phyloP scores from a whole-genome alignment of 2,797 vertebrate genomes.

The Propithecus deckenii region DNA sequence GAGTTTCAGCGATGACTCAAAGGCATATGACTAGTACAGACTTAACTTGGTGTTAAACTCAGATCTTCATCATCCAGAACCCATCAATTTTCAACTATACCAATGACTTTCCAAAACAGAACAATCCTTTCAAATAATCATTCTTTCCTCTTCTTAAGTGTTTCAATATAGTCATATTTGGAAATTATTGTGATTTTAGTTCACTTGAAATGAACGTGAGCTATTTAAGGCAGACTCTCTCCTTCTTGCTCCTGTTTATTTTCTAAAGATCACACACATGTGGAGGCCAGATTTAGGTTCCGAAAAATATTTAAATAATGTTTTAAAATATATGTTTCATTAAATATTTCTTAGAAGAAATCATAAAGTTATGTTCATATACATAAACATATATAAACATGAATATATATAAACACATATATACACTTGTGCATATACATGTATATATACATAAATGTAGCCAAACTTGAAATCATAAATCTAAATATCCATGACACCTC shows the following conservation, averaged over 20 bases:
- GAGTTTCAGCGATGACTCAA: background rate
- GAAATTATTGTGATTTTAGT: background rate
- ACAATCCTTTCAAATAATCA: background rate
- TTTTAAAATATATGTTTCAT: slow-evolving; percentile 58
- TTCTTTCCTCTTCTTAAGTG: slow-evolving; percentile 45
- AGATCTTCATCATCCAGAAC: background rate
- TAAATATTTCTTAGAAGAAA: slow-evolving; percentile 40
- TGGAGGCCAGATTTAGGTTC: slow-evolving; percentile 13
- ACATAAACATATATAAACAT: background rate
- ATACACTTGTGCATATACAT: background rate
- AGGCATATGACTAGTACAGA: background rate
- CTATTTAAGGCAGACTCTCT: background rate
- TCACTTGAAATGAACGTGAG: background rate
- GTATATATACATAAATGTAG: slow-evolving; percentile 66
- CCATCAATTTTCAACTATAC: background rate
- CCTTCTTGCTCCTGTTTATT: slow-evolving; percentile 43
- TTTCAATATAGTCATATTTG: slow-evolving; percentile 45
- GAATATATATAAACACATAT: background rate
- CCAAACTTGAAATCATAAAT: slow-evolving; percentile 62
- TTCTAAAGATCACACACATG: background rate
- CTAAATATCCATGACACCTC: slow-evolving; percentile 59
- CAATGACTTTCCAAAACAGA: background rate
- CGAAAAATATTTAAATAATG: slow-evolving; percentile 43
- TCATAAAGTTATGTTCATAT: slow-evolving; percentile 39
- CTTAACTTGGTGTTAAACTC: background rate